Conservation (phyloP, 92 coral and sea anemone species). For the Pocillopora meandrina region DNA sequence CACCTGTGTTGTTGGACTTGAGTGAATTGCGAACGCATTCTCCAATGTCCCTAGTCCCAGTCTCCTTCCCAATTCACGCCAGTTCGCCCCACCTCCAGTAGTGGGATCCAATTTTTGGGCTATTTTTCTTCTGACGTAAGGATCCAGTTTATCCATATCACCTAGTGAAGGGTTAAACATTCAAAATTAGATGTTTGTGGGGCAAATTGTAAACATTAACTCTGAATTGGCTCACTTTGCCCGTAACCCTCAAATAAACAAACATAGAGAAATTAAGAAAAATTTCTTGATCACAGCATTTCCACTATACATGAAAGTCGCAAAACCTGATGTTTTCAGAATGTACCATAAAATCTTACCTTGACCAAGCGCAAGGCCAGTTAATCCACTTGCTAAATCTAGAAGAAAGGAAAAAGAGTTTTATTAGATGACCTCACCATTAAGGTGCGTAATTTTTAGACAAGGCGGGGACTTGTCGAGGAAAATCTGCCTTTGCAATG, state of each 20-base stretch:
- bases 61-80: conserved; percentile 61
- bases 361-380: conserved; percentile 28
- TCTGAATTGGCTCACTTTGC: too few relatives aligned
- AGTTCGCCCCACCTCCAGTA: conserved; percentile 52
- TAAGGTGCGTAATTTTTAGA: neutral
- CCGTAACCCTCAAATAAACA: too few relatives aligned
- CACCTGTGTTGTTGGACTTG: conserved; percentile 63
- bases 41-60: conserved; percentile 56
- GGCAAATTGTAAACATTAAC: too few relatives aligned
- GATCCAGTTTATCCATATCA: conserved; percentile 57
- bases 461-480: neutral
- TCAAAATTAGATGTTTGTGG: too few relatives aligned
- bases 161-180: conserved; percentile 22
- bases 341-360: neutral
- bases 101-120: conserved; percentile 44
- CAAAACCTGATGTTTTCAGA: neutral
- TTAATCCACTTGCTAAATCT: conserved; percentile 17
- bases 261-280: too few relatives aligned
- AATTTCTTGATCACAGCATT: too few relatives aligned
- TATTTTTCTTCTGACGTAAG: conserved; percentile 44
- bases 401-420: neutral
- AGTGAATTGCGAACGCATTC: conserved; percentile 54
- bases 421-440: neutral
- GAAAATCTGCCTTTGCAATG: too few relatives aligned
- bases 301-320: neutral